Evolutionary conservation across 2,797 vertebrate genomes (phyloP), one percentile per base, ranked within the genome.

Genomic region (Gallinago solitaria): DNA sequence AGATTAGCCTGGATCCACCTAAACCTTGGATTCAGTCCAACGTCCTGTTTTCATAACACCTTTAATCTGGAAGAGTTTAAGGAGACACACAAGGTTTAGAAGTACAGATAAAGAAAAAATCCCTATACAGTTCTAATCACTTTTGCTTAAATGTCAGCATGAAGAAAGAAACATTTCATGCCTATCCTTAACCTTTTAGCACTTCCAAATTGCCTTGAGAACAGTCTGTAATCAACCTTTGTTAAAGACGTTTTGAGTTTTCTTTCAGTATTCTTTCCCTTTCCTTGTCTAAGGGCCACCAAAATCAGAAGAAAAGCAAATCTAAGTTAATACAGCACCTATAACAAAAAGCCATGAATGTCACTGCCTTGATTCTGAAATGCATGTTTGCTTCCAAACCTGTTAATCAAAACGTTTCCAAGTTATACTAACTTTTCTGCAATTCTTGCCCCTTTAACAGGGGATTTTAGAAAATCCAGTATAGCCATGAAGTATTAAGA

Each of bases 1-100:
- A 92, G 95, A 94, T 96, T 95, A 96, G 79, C 94, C 95, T 90
- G 91, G 93, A 96, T 96, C 93, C 71, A 93, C 91, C 89, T 93
- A 89, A 92, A 95, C 83, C 75, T 63, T 96, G 93, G 95, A 81
- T 94, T 60, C 67, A 83, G 90, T 96, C 84, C 95, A 95, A 93
- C 4, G 7, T 89, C 70, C 93, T 95, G 95, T 94, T 96, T 95
- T 96, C 94, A 83, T 96, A 96, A 95, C 87, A 94, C 74, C 85
- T 90, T 85, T 90, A 85, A 95, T 96, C 89, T 92, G 83, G 24
- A 78, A 85, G 83, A 83, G 69, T 93, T 91, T 95, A 88, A 94
- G 64, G 70, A 95, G 85, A 93, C 91, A 77, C 45, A 51, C 50
- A 39, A 93, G 73, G 37, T 83, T 91, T 91, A 77, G 18, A 59